Conservation (phyloP, 2,888 invertebrate genomes). For the Spodoptera exigua region DNA sequence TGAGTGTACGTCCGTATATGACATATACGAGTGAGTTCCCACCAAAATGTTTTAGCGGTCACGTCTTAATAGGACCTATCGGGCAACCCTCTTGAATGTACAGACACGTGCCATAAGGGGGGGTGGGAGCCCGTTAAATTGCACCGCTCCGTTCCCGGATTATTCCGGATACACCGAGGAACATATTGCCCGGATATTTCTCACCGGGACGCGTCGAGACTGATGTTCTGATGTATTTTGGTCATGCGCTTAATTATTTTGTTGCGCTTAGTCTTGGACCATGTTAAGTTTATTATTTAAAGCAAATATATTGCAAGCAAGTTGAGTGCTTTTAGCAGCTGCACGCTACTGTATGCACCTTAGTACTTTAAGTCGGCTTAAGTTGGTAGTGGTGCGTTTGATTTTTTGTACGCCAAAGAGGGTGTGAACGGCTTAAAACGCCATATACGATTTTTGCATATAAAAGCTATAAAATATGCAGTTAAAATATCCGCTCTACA, state of each 20-base stretch:
- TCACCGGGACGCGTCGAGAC: slow-evolving; percentile 58
- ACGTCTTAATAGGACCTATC: slow-evolving; percentile 48
- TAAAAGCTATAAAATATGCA: too few species aligned
- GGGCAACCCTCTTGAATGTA: slow-evolving; percentile 58
- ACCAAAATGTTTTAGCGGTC: slow-evolving; percentile 39
- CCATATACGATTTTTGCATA: too few species aligned
- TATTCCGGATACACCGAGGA: slow-evolving; percentile 67
- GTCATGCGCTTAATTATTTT: slow-evolving; percentile 58
- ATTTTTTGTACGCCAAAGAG: slow-evolving; percentile 13
- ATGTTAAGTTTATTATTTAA: slow-evolving; percentile 37
- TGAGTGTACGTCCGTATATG: too few species aligned
- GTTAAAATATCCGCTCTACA: too few species aligned
- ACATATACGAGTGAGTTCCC: too few species aligned
- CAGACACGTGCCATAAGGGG: slow-evolving; percentile 54
- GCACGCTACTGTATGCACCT: slow-evolving; percentile 22
- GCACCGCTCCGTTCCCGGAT: slow-evolving; percentile 63
- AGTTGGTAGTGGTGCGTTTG: slow-evolving; percentile 36
- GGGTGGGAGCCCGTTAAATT: slow-evolving; percentile 66
- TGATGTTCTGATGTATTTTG: slow-evolving; percentile 55
- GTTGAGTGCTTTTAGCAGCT: slow-evolving; percentile 34
- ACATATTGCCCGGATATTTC: slow-evolving; percentile 70
- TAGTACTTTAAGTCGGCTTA: slow-evolving; percentile 22
- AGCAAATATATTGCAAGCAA: slow-evolving; percentile 34
- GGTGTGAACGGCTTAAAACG: too few species aligned
- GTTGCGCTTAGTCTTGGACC: slow-evolving; percentile 21